Conservation (phyloP, 2,888 invertebrate genomes). For the Acanthosepion esculentum region DNA sequence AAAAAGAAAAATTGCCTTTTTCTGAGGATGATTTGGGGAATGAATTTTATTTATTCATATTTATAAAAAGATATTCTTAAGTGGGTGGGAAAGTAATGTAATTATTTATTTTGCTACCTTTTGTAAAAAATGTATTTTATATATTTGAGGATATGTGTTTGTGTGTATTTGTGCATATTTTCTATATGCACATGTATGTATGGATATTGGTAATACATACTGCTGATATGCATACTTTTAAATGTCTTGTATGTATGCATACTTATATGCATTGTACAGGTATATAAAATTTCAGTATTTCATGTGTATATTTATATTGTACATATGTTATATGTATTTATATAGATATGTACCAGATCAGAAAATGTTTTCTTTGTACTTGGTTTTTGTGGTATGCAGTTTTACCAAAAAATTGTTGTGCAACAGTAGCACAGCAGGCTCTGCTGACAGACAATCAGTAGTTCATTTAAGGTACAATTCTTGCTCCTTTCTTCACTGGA, state of each 20-base stretch:
- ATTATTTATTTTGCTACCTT: not conserved
- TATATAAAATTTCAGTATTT: not conserved
- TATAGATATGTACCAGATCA: not conserved
- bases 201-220: not conserved
- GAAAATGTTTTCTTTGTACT: not conserved
- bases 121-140: not conserved
- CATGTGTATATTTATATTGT: not conserved
- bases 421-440: not conserved
- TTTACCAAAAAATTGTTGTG: not conserved
- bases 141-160: not conserved
- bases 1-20: not conserved
- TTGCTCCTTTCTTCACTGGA: slow-evolving; percentile 15
- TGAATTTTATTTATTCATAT: not conserved
- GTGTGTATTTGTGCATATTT: not conserved
- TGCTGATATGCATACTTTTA: not conserved
- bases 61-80: not conserved
- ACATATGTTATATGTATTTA: slow-evolving; percentile 24
- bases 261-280: not conserved
- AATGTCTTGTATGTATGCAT: not conserved
- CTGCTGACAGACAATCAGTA: slow-evolving; percentile 33
- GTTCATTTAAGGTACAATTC: slow-evolving; percentile 1
- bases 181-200: not conserved
- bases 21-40: not conserved
- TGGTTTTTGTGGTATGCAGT: slow-evolving; percentile 24
- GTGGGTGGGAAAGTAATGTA: not conserved